A percentile compares a stretch with the other conserved stretches of the same genome.
These are phyloP conservation scores for Anneissia japonica DNA, from an alignment of 35 echinoderm and acorn worm genomes.

Conservation along the genomic window DNA sequence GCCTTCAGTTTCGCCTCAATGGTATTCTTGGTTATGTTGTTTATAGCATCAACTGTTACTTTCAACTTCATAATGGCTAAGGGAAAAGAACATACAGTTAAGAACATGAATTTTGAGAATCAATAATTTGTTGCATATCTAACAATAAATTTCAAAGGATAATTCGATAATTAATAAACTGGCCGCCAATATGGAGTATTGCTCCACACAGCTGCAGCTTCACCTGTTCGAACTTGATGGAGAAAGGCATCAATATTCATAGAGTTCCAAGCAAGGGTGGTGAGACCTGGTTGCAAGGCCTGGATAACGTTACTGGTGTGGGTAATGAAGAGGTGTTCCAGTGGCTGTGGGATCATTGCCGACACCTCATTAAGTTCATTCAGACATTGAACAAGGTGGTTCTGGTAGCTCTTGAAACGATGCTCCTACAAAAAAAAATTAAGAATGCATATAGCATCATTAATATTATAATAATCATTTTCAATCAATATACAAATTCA, in stretches of 20 bases:
- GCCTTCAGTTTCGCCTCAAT: constrained; percentile 68
- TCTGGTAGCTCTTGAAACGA: constrained; percentile 92
- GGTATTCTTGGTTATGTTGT: constrained; percentile 75
- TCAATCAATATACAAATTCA: no score
- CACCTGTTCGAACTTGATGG: constrained; percentile 90
- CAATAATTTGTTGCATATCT: no score
- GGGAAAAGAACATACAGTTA: not conserved
- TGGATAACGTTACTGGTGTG: constrained; percentile 64
- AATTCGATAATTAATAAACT: no score
- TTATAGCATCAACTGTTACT: constrained; percentile 58
- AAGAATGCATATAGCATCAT: no score
- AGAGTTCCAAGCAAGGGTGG: constrained; percentile 86
- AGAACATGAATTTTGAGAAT: no score
- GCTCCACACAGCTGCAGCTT: not conserved
- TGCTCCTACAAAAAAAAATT: constrained; percentile 81
- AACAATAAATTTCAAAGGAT: no score
- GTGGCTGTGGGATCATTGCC: constrained; percentile 47
- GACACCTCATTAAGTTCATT: constrained; percentile 63
- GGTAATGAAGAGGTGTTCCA: constrained; percentile 62
- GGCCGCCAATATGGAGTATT: no score
- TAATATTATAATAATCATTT: no score
- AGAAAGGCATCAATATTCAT: constrained; percentile 99
- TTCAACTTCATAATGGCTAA: constrained; percentile 80
- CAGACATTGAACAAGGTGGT: constrained; percentile 84
- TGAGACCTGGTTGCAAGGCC: constrained; percentile 78